These are phyloP conservation scores for Eulacestoma nigropectus DNA, from an alignment of 2,113 vertebrate species.

Conservation along the genomic window DNA sequence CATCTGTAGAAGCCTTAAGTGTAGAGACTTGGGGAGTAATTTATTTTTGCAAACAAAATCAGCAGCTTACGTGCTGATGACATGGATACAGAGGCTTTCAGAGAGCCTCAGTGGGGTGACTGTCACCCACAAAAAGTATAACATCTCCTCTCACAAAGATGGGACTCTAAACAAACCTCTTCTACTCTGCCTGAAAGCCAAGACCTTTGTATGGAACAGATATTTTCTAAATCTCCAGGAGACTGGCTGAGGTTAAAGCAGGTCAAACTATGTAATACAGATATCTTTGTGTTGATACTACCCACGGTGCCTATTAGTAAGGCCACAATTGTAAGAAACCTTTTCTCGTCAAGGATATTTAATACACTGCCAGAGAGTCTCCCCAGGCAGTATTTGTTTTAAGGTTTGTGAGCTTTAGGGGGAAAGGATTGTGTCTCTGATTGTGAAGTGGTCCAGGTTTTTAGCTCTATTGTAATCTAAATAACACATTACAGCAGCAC, in stretches of 20 bases:
- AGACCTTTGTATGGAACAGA: neutral
- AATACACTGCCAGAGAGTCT: neutral
- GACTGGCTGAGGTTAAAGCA: slow-evolving; percentile 19
- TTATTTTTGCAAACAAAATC: neutral
- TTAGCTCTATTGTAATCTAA: neutral
- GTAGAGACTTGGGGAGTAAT: neutral
- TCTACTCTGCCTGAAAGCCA: neutral
- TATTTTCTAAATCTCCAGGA: slow-evolving; percentile 20
- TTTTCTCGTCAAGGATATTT: slow-evolving; percentile 14
- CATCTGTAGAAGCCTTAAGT: neutral
- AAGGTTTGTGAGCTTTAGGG: neutral
- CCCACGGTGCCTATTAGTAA: slow-evolving; percentile 9
- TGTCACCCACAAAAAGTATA: neutral
- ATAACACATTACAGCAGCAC: neutral
- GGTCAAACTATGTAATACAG: slow-evolving; percentile 12
- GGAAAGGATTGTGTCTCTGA: neutral
- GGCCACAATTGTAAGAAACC: slow-evolving; percentile 1
- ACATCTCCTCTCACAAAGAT: neutral
- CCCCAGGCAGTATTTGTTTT: slow-evolving; percentile 43
- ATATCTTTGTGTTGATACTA: slow-evolving; percentile 19
- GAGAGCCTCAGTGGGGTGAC: neutral
- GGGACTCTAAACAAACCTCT: neutral
- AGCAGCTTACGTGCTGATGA: neutral
- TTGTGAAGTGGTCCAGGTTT: neutral
- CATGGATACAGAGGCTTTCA: neutral